Percentiles rank a stretch among this genome's conserved stretches.
phyloP scores from a whole-genome alignment of 2,888 invertebrate genomes.

The Drosophila mimica region DNA sequence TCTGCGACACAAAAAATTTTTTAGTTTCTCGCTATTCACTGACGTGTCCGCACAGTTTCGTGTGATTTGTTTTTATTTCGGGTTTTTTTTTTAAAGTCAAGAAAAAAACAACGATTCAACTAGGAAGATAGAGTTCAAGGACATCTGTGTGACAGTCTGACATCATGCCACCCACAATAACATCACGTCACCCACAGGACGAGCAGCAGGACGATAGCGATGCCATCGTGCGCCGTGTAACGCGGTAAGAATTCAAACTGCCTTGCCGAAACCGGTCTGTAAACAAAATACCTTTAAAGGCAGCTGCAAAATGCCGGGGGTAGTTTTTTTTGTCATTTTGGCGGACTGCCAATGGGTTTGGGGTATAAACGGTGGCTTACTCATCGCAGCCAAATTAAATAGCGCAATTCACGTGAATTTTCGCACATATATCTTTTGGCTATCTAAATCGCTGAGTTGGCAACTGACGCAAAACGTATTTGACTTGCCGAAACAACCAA shows the following conservation, averaged over 20 bases:
- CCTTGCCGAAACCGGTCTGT: conserved; percentile 33
- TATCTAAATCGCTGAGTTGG: conserved; percentile 48
- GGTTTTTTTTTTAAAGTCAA: not conserved
- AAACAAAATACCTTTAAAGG: too few relatives aligned
- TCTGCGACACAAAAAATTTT: conserved; percentile 39
- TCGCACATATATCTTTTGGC: not conserved
- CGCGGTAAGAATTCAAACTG: conserved; percentile 69
- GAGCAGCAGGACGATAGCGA: conserved; percentile 64
- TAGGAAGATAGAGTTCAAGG: conserved; percentile 41
- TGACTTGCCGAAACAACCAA: conserved; percentile 11
- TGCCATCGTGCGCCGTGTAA: conserved; percentile 66
- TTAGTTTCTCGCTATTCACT: conserved; percentile 57
- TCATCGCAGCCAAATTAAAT: conserved; percentile 11
- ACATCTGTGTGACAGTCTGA: conserved; percentile 36
- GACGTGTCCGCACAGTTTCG: conserved; percentile 50
- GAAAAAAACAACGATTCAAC: not conserved
- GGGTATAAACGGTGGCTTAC: conserved; percentile 6
- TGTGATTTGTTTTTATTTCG: conserved; percentile 5
- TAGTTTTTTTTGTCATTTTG: conserved; percentile 34
- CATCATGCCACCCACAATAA: conserved; percentile 83
- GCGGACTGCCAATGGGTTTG: conserved; percentile 26
- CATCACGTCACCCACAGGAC: conserved; percentile 56
- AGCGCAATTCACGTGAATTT: conserved; percentile 19
- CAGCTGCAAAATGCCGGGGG: conserved; percentile 49
- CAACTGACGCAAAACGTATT: conserved; percentile 34